A percentile compares a stretch with the other conserved stretches of the same genome.
phyloP scores from a whole-genome alignment of 2,888 invertebrate species.

The Nowickia ferox region DNA sequence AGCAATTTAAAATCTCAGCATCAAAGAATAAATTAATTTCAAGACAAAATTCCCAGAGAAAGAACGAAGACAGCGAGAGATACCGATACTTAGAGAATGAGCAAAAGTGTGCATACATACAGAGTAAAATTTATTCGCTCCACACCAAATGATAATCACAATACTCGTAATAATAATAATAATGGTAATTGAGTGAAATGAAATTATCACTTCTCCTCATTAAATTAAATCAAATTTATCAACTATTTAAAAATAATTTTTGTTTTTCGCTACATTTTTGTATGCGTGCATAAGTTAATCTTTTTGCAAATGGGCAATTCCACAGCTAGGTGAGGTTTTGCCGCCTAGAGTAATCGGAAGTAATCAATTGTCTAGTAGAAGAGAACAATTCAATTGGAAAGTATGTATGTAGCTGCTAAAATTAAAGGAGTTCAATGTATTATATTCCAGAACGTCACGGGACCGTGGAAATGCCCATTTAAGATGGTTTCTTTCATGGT shows the following conservation, averaged over 20 bases:
- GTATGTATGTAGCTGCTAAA: no score
- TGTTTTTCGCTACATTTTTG: conserved; percentile 34
- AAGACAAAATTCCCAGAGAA: not conserved
- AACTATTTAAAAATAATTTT: conserved; percentile 44
- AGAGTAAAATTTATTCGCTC: not conserved
- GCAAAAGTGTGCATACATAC: not conserved
- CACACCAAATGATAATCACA: conserved; percentile 5
- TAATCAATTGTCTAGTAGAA: no score
- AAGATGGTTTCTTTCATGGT: conserved; percentile 13
- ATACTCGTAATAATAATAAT: not conserved
- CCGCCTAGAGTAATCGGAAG: no score
- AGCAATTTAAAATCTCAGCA: not conserved
- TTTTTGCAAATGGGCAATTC: conserved; percentile 4
- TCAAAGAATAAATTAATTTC: not conserved
- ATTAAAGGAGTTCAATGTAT: no score
- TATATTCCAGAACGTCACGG: no score
- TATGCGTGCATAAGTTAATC: conserved; percentile 27
- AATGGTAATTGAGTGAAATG: conserved; percentile 54
- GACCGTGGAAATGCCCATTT: no score
- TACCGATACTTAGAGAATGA: not conserved
- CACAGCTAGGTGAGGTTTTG: no score
- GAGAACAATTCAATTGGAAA: no score
- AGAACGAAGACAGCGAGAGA: not conserved
- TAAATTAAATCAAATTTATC: conserved; percentile 64
- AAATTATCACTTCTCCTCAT: conserved; percentile 63